Conservation (phyloP, 2,888 invertebrate genomes). For the Orthosia gothica region DNA sequence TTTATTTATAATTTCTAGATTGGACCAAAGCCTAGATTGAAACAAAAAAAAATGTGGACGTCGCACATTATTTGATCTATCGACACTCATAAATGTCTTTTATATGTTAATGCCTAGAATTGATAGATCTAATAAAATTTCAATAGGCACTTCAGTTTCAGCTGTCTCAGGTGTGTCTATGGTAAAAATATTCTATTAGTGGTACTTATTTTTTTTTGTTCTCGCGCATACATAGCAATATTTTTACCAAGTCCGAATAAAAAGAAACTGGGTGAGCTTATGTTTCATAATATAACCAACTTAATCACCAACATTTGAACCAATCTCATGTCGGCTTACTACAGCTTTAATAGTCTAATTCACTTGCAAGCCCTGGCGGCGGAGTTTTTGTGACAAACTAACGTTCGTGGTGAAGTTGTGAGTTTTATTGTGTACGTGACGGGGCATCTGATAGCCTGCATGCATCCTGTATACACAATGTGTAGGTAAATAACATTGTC, state of each 20-base stretch:
- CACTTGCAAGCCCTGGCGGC: slow-evolving; percentile 79
- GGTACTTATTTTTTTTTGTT: neutral
- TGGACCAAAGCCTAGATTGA: too few relatives aligned
- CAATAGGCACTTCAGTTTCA: slow-evolving; percentile 12
- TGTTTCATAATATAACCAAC: slow-evolving; percentile 30
- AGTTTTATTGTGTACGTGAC: slow-evolving; percentile 87
- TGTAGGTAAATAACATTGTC: slow-evolving; percentile 61
- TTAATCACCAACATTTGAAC: slow-evolving; percentile 58
- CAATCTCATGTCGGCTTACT: slow-evolving; percentile 60
- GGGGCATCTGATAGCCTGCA: slow-evolving; percentile 72
- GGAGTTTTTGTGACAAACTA: slow-evolving; percentile 82
- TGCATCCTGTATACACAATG: slow-evolving; percentile 66
- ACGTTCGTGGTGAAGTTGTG: slow-evolving; percentile 79
- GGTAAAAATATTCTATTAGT: slow-evolving; percentile 24
- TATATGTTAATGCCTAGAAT: slow-evolving; percentile 13
- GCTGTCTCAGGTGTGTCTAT: slow-evolving; percentile 5
- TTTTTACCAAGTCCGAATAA: neutral
- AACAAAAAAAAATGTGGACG: neutral
- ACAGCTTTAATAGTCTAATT: slow-evolving; percentile 80
- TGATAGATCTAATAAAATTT: slow-evolving; percentile 19
- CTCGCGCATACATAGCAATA: neutral
- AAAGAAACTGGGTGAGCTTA: neutral
- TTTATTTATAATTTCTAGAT: slow-evolving; percentile 22
- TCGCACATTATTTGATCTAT: neutral
- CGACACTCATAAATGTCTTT: slow-evolving; percentile 1